Percentiles rank a stretch among this genome's conserved stretches.
phyloP scores from a whole-genome alignment of 2,888 invertebrate species.

The Platynereis dumerilii region DNA sequence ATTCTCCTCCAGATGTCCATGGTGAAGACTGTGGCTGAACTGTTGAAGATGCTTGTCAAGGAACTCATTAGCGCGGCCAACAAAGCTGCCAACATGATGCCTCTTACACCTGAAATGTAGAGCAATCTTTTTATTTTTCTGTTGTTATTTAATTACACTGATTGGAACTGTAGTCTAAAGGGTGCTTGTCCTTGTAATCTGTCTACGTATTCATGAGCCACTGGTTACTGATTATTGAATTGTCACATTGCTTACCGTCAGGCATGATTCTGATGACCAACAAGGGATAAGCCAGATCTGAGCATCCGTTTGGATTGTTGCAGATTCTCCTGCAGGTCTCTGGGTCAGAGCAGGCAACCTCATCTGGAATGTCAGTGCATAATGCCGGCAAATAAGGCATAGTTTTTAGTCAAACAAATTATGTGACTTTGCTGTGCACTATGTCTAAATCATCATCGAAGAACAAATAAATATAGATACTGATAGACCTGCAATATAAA shows the following conservation, averaged over 20 bases:
- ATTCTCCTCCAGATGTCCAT: slow-evolving; percentile 63
- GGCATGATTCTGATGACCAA: slow-evolving; percentile 35
- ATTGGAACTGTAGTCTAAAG: too few species aligned
- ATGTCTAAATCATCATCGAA: too few species aligned
- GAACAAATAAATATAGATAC: too few species aligned
- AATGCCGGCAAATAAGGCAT: too few species aligned
- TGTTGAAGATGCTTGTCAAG: slow-evolving; percentile 66
- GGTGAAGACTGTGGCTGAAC: slow-evolving; percentile 62
- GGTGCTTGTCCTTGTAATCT: too few species aligned
- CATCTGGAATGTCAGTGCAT: slow-evolving; percentile 19
- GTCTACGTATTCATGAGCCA: too few species aligned
- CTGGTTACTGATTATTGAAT: neutral
- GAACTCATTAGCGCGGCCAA: slow-evolving; percentile 65
- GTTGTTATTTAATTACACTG: too few species aligned
- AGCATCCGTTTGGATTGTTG: slow-evolving; percentile 35
- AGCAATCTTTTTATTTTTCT: too few species aligned
- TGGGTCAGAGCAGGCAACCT: slow-evolving; percentile 37
- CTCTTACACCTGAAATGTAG: slow-evolving; percentile 33
- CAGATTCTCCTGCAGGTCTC: slow-evolving; percentile 33
- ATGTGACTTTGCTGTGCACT: too few species aligned
- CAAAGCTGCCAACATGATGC: slow-evolving; percentile 64
- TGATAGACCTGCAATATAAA: too few species aligned
- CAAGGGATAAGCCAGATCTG: slow-evolving; percentile 40
- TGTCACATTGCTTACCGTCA: slow-evolving; percentile 22
- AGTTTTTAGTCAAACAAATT: too few species aligned